Conservation (phyloP, 2,797 vertebrate genomes). For the Cryptoprocta ferox region DNA sequence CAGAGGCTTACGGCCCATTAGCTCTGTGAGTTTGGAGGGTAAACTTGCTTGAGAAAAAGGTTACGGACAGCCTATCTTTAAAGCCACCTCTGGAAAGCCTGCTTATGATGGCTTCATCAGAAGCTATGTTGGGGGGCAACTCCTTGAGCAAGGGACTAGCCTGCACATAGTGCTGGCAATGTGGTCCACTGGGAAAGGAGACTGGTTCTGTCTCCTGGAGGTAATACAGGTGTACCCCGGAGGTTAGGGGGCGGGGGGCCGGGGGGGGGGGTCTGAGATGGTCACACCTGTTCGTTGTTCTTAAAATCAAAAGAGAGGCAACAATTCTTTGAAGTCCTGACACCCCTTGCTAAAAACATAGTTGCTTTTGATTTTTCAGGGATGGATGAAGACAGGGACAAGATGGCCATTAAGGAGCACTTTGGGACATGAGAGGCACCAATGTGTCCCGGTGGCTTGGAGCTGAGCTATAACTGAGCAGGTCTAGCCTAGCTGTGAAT, state of each 20-base stretch:
- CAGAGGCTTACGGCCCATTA: background rate
- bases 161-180: background rate
- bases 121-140: background rate
- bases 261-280: background rate
- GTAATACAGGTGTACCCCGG: rapidly evolving
- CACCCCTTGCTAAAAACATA: background rate
- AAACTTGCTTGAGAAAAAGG: background rate
- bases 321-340: background rate
- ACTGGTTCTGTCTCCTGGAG: background rate
- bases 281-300: background rate
- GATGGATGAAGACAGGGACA: background rate
- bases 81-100: background rate
- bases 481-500: background rate
- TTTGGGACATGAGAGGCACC: background rate
- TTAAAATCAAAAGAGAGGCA: background rate
- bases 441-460: background rate
- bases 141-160: background rate
- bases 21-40: background rate
- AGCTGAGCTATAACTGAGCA: background rate
- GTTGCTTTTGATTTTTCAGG: background rate
- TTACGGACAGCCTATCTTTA: background rate
- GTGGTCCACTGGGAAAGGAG: background rate
- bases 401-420: background rate
- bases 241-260: too few relatives aligned
- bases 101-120: background rate